Evolutionary conservation across 2,888 invertebrate species (phyloP), one percentile per base, ranked within the genome.

Genomic region (Operophtera brumata): DNA sequence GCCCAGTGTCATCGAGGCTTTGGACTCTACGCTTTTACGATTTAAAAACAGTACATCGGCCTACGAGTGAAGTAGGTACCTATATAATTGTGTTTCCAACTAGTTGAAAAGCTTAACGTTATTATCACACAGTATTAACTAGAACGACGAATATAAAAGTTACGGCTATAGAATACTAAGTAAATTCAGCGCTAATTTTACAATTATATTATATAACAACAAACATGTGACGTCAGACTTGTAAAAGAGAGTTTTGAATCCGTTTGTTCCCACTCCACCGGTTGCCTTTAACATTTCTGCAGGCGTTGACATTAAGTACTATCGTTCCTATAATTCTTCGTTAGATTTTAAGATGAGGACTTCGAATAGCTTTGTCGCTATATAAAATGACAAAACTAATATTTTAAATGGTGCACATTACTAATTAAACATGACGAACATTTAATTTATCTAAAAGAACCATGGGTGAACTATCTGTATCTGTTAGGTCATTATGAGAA

Each of bases 41-140:
- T 84, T 84, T 82, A 82, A 83, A 85, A 86, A 88, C 80, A n/a
- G n/a, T n/a, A n/a, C n/a, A 83, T 86, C 88, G 87, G 80, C 87
- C 85, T 86, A 89, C 81, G 68, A 79, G 79, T 84, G n/a, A n/a
- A n/a, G n/a, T n/a, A n/a, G n/a, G n/a, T n/a, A n/a, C n/a, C n/a
- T 36, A 80, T 80, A 84, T 86, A 86, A 87, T 86, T 86, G 90
- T 89, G 86, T 82, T 86, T 78, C 74, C 81, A 78, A 86, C 88
- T 88, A 78, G 82, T 60, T 84, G 82, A 82, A 84, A 87, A 90
- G 90, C 89, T 89, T 90, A 89, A 75, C 72, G 69, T 83, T 89
- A 89, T 88, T 90, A 90, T 90, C 90, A 90, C 90, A 90, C 90
- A 82, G 72, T 84, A 84, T 74, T 79, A 81, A 73, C 82, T 87